Evolutionary conservation across 1,140 invertebrate species (phyloP).

Genomic region (Drosophila grimshawi): DNA sequence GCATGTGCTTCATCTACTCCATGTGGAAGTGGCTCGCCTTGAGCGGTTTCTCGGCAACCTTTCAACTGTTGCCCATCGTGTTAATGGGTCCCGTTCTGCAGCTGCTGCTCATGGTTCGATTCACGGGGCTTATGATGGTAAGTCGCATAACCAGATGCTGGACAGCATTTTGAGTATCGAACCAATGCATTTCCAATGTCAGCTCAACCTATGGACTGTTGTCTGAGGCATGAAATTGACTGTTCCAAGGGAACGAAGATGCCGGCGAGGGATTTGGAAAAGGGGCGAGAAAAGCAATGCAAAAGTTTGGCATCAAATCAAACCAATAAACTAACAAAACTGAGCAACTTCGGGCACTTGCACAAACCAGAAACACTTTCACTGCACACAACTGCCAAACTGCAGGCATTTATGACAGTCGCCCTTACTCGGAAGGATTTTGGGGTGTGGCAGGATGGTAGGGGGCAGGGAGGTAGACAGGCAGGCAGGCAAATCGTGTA

Average conservation of each 20-base stretch:
- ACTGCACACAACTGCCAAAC: slow-evolving; percentile 73
- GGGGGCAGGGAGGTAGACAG: background rate
- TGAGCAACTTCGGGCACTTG: slow-evolving; percentile 35
- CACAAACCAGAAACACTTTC: slow-evolving; percentile 71
- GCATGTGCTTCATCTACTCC: slow-evolving; percentile 49
- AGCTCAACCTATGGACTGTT: slow-evolving; percentile 50
- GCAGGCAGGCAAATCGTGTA: slow-evolving; percentile 62
- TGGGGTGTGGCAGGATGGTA: background rate
- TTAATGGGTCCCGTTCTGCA: slow-evolving; percentile 51
- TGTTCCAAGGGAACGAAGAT: background rate
- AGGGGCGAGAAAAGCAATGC: slow-evolving; percentile 14
- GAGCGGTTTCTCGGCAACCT: slow-evolving; percentile 11
- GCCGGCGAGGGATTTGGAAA: background rate
- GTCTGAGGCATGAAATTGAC: slow-evolving; percentile 55
- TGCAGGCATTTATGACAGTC: slow-evolving; percentile 77
- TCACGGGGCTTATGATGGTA: slow-evolving; percentile 49
- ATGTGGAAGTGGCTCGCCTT: slow-evolving; percentile 43
- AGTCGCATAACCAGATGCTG: slow-evolving; percentile 19
- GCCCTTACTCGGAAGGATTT: background rate
- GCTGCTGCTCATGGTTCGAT: slow-evolving; percentile 41
- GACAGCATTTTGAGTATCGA: background rate
- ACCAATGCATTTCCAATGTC: background rate
- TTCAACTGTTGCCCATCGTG: slow-evolving; percentile 48
- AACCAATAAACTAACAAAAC: slow-evolving; percentile 72
- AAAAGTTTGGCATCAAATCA: slow-evolving; percentile 60